Conservation (phyloP, 2,888 invertebrate genomes). For the Steinernema carpocapsae region DNA sequence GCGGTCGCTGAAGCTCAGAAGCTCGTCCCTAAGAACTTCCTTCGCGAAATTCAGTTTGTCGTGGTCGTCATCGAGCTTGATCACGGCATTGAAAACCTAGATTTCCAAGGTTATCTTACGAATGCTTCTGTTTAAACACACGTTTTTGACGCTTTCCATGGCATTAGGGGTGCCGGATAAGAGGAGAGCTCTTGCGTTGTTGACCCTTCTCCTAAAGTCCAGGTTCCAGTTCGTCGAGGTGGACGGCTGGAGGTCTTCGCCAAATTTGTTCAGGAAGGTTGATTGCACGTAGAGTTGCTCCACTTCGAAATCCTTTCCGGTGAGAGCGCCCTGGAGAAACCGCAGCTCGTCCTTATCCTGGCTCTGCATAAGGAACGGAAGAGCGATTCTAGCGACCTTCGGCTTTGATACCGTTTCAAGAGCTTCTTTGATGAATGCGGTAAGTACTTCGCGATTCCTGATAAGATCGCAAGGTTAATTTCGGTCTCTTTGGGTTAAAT, state of each 20-base stretch:
- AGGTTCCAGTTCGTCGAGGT: not conserved
- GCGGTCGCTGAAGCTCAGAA: conserved; percentile 2
- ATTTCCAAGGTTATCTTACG: not conserved
- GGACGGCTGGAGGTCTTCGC: not conserved
- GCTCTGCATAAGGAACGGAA: not conserved
- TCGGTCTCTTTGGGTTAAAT: not conserved
- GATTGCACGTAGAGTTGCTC: not conserved
- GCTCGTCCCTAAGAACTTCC: not conserved
- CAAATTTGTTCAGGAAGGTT: conserved; percentile 6
- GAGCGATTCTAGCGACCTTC: not conserved
- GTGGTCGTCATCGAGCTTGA: not conserved
- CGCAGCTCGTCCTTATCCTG: not conserved
- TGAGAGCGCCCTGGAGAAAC: not conserved
- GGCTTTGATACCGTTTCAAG: not conserved
- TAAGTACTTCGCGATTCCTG: not conserved
- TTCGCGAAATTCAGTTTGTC: not conserved
- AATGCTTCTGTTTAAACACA: not conserved
- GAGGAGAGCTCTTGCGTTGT: conserved; percentile 7
- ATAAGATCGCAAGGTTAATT: too few relatives aligned
- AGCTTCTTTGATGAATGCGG: not conserved
- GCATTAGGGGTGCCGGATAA: not conserved
- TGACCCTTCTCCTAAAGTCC: not conserved
- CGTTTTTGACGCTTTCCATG: not conserved
- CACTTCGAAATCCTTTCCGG: not conserved
- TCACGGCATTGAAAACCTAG: not conserved